Evolutionary conservation across 2,797 vertebrate species (phyloP).

Genomic region (Rhincodon typus): DNA sequence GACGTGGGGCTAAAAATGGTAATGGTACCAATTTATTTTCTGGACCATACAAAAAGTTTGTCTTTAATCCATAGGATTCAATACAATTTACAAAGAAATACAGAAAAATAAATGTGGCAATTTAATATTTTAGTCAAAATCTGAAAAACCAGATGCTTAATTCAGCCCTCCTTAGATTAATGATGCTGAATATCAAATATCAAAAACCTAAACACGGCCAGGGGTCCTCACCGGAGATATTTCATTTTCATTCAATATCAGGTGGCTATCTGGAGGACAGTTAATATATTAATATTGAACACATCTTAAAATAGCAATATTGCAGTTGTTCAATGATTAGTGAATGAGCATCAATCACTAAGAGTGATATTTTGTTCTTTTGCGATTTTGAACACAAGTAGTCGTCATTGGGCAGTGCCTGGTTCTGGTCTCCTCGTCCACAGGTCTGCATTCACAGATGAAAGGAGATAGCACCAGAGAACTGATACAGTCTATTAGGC

Average conservation of each 20-base stretch:
- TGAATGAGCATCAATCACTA: background rate
- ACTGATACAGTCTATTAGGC: background rate
- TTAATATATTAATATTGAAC: background rate
- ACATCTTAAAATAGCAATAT: background rate
- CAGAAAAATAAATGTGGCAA: conserved; percentile 1
- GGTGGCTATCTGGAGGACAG: background rate
- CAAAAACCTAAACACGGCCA: background rate
- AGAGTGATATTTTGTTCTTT: background rate
- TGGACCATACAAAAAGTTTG: background rate
- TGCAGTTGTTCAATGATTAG: background rate
- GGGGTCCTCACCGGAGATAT: background rate
- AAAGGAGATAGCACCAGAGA: background rate
- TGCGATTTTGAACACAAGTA: background rate
- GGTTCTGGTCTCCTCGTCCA: background rate
- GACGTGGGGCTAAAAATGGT: background rate
- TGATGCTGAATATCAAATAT: background rate
- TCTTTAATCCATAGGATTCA: conserved; percentile 15
- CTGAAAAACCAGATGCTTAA: background rate
- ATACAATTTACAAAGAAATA: background rate
- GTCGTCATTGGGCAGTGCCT: background rate
- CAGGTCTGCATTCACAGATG: background rate
- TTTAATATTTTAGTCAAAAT: conserved; percentile 1
- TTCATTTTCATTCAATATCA: background rate
- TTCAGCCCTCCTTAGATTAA: background rate
- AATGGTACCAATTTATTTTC: background rate